These are phyloP conservation scores for Periplaneta americana DNA, from an alignment of 1,140 invertebrate genomes.

Conservation along the genomic window DNA sequence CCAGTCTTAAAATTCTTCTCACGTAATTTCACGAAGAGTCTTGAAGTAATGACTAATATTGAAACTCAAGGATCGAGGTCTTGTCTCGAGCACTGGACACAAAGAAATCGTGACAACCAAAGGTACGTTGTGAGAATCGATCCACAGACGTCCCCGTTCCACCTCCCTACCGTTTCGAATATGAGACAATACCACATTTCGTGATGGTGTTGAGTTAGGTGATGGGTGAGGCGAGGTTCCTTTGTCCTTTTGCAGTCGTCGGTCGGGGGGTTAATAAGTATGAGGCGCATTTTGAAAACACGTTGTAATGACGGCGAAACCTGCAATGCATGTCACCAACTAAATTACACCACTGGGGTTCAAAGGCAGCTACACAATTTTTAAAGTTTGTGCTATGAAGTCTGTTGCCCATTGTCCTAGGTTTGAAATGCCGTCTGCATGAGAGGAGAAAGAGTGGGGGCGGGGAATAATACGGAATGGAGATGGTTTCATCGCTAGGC, in stretches of 20 bases:
- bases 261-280: not conserved
- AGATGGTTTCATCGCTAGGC: not conserved
- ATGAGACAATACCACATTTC: not conserved
- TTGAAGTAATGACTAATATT: no score
- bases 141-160: not conserved
- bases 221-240: not conserved
- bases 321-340: not conserved
- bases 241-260: not conserved
- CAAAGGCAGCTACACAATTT: not conserved
- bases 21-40: no score
- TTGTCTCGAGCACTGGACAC: no score
- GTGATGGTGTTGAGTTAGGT: not conserved
- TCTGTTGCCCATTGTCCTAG: not conserved
- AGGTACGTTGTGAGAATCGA: not conserved
- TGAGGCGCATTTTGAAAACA: not conserved
- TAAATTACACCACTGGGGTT: not conserved
- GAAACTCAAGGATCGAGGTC: no score
- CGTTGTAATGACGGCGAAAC: not conserved
- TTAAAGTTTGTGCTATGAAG: not conserved
- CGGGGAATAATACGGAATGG: not conserved
- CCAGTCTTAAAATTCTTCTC: no score
- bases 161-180: no score
- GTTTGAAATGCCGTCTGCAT: not conserved
- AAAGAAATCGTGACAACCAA: no score
- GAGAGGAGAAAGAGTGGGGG: not conserved